These are phyloP conservation scores for Tenthredo scrophulariae DNA, from an alignment of 2,888 invertebrate species.

Conservation along the genomic window DNA sequence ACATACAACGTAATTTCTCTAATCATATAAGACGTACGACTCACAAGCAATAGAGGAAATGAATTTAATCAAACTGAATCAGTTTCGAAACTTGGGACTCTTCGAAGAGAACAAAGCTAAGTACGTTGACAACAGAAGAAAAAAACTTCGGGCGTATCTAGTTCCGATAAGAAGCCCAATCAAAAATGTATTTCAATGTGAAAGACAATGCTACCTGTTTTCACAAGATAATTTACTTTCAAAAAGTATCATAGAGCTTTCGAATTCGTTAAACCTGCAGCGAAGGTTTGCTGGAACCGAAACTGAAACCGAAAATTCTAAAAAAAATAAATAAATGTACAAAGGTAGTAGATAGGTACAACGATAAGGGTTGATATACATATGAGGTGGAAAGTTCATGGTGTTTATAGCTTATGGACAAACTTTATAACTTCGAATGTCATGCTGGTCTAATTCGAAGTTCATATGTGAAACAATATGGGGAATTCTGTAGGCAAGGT, in stretches of 20 bases:
- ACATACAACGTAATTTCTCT: neutral
- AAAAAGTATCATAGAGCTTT: too few species aligned
- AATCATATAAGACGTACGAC: neutral
- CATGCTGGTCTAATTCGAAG: neutral
- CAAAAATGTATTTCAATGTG: neutral
- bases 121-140: neutral
- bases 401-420: neutral
- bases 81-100: neutral
- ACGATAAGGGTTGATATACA: too few species aligned
- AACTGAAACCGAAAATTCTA: too few species aligned
- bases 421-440: neutral
- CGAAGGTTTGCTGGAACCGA: too few species aligned
- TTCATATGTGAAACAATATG: slow-evolving; percentile 21
- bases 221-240: too few species aligned
- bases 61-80: neutral
- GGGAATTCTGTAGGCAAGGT: neutral
- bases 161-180: neutral
- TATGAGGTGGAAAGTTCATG: neutral
- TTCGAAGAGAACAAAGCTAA: neutral
- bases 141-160: neutral
- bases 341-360: too few species aligned
- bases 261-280: too few species aligned
- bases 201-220: too few species aligned
- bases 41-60: neutral
- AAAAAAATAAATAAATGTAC: too few species aligned